A percentile compares a stretch with the other conserved stretches of the same genome.
Evolutionary conservation across 2,797 vertebrate genomes (phyloP).

Genomic region (Parotocinclus haroldoi): DNA sequence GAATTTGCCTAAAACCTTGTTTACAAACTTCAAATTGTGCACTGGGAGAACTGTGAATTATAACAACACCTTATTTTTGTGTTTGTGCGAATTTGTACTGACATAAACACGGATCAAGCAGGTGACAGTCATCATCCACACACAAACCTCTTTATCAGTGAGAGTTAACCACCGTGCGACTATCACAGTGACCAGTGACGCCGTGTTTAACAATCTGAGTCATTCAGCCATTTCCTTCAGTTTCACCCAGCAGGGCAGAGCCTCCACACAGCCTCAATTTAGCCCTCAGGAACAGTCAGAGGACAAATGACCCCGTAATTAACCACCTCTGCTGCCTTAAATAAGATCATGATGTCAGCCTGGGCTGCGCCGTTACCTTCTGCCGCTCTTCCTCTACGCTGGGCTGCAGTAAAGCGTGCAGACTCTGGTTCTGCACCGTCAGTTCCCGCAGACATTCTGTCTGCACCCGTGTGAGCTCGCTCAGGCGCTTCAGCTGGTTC

Average conservation of each 20-base stretch:
- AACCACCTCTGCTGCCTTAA: slow-evolving; percentile 37
- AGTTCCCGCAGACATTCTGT: slow-evolving; percentile 15
- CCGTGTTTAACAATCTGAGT: slow-evolving; percentile 8
- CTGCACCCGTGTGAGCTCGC: neutral
- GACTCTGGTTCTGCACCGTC: slow-evolving; percentile 13
- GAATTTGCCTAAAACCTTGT: too few species aligned
- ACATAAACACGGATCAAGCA: too few species aligned
- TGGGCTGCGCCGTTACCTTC: slow-evolving; percentile 31
- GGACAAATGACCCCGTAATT: slow-evolving; percentile 40
- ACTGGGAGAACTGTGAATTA: too few species aligned
- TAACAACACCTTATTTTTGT: too few species aligned
- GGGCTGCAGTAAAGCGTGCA: slow-evolving; percentile 7
- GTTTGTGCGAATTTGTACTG: too few species aligned
- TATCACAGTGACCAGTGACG: slow-evolving; percentile 4
- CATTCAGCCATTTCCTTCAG: slow-evolving; percentile 21
- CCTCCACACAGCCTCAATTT: slow-evolving; percentile 33
- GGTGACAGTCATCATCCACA: neutral
- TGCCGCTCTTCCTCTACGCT: slow-evolving; percentile 6
- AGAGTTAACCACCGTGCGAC: slow-evolving; percentile 15
- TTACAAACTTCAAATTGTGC: too few species aligned
- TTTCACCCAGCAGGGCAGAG: slow-evolving; percentile 20
- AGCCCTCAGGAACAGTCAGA: slow-evolving; percentile 32
- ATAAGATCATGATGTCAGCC: slow-evolving; percentile 34
- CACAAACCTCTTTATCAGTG: neutral
- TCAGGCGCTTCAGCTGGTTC: slow-evolving; percentile 4